phyloP scores from a whole-genome alignment of 2,797 vertebrate genomes.

The Sebastes paucispinis region DNA sequence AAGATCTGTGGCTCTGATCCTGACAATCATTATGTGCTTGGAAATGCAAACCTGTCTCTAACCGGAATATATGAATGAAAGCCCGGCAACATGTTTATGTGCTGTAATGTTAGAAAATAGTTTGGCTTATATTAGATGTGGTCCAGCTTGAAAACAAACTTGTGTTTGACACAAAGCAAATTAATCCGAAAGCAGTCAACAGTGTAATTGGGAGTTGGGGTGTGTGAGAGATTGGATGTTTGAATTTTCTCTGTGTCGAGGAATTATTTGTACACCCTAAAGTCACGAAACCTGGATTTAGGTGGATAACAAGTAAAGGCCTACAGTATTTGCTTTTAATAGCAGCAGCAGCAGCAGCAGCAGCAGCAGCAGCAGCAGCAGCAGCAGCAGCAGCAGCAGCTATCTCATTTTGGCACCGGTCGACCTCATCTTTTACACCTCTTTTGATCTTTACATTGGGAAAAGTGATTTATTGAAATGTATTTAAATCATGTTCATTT shows the following conservation, averaged over 20 bases:
- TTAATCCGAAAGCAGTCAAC: conserved; percentile 34
- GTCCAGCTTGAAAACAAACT: not conserved
- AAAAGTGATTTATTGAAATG: conserved; percentile 11
- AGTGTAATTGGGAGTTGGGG: conserved; percentile 42
- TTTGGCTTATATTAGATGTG: not conserved
- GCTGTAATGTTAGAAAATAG: not conserved
- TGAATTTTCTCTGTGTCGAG: conserved; percentile 23
- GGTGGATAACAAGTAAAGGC: not conserved
- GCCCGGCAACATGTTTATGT: not conserved
- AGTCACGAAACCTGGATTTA: conserved; percentile 7
- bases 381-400: not conserved
- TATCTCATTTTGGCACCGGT: not conserved
- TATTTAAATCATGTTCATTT: conserved; percentile 10
- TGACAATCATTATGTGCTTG: not conserved
- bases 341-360: not conserved
- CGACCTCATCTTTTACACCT: not conserved
- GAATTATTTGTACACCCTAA: not conserved
- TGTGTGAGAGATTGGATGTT: conserved; percentile 29
- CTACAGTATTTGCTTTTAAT: not conserved
- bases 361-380: not conserved
- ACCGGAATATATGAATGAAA: not conserved
- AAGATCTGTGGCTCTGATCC: not conserved
- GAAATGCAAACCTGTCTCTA: conserved; percentile 1
- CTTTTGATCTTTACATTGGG: not conserved
- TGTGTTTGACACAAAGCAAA: conserved; percentile 21